Base-by-base conservation (phyloP, 2,888 invertebrate genomes). In the Drosophila yooni region DNA sequence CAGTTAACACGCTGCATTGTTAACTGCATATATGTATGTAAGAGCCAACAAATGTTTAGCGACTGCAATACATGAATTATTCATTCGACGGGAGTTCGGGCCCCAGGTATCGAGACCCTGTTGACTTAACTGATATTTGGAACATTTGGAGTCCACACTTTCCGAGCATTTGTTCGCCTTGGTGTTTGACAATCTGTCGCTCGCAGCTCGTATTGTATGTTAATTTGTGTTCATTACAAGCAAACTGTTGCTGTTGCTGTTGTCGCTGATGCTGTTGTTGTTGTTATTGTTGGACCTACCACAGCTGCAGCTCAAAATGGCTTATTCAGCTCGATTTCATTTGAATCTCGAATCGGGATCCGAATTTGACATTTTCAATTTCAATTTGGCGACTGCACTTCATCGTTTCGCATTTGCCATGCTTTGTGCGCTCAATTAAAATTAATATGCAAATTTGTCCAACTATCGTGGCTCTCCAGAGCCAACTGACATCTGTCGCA, bases 371-470 rank as follows among this genome's bases (percentile, higher is more conserved):
- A 86, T 88, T 90, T 86, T 83, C 81, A 69, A 85, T 75, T 84
- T 88, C 77, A 77, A 77, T 70, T 72, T 54, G 70, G 63, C 62
- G 43, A 64, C 60, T 61, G 52, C 72, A 82, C 65, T 81, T 69
- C 65, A 64, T 58, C 48, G 48, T 40, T 43, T 50, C 34, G 56
- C n/a, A 34, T 34, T 64, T 43, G 48, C 21, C 15, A n/a, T 52
- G 51, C 57, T 59, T 43, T 57, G 70, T 46, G 40, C 51, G 74
- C 65, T 88, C 86, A 87, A 90, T 87, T 87, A 87, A 86, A 88
- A 87, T 87, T 86, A 87, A 87, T 87, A 87, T 87, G 86, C 88
- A 83, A 87, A 87, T 88, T 83, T 76, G 72, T 81, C 58, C 59
- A 68, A 60, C 58, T 70, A 48, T 50, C 64, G 36, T 8, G 21